These are phyloP conservation scores for Phaethon lepturus DNA, from an alignment of 2,113 vertebrate species.

Conservation along the genomic window DNA sequence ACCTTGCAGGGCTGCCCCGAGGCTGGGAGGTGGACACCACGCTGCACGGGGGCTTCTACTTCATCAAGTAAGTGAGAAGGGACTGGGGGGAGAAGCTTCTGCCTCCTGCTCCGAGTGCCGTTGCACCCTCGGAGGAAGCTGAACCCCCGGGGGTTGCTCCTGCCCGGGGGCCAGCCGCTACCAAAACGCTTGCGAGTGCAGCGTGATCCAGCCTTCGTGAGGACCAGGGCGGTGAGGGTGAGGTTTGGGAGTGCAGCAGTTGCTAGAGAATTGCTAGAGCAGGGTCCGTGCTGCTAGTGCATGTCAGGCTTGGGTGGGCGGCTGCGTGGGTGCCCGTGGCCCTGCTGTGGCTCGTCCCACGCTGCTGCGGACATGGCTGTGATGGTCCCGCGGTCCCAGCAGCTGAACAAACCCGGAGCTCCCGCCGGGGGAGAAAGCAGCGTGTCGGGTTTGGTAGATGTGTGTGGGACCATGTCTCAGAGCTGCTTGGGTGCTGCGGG, in stretches of 20 bases:
- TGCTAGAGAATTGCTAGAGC: not conserved
- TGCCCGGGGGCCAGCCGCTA: not conserved
- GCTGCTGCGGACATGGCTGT: accelerated
- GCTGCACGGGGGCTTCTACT: conserved; percentile 72
- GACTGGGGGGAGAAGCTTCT: not conserved
- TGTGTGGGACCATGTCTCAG: accelerated
- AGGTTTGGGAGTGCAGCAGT: not conserved
- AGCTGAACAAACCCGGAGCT: not conserved
- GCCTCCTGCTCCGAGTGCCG: no score
- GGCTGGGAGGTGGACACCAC: conserved; percentile 81
- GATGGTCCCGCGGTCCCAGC: not conserved
- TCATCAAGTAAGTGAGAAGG: conserved; percentile 79
- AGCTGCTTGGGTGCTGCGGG: not conserved
- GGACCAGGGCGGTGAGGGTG: not conserved
- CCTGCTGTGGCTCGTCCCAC: not conserved
- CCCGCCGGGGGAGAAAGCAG: not conserved
- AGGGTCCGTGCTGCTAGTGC: not conserved
- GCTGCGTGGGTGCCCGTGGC: not conserved
- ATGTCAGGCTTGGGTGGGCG: accelerated
- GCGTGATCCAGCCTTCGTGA: not conserved
- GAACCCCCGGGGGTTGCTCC: not conserved
- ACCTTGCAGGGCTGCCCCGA: conserved; percentile 72
- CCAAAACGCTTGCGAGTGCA: not conserved
- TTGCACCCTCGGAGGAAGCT: not conserved
- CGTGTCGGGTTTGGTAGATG: accelerated